Evolutionary conservation across 2,113 vertebrate genomes (phyloP), one percentile per base, ranked within the genome.

Genomic region (Pycnonotus jocosus): DNA sequence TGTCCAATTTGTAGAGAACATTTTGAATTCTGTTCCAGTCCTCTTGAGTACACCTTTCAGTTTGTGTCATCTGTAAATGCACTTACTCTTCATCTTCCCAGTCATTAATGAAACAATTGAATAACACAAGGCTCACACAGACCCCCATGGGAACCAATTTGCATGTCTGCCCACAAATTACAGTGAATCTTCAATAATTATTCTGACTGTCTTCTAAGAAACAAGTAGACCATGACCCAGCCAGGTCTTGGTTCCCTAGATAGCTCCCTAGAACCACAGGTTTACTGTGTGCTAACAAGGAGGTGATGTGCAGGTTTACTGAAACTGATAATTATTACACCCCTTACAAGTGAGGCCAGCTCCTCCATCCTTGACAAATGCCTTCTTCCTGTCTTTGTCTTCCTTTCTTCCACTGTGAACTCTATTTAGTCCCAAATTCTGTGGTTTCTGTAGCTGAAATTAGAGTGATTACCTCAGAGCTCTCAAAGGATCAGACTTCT

Each of bases 281-380:
- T n/a, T n/a, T n/a, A n/a, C n/a, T n/a, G n/a, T n/a, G n/a, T 56
- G 18, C 15, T 85, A 73, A 38, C 25, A 56, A n/a, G 54, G 35
- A 85, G n/a, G 7, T 33, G 23, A 65, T 5, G 7, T 13, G 9
- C 27, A 70, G 14, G 16, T 81, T 73, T 61, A 47, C 27, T 62
- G 73, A 76, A 76, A 45, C 33, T 31, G 38, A 3, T 12, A 7
- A 0, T 1, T 13, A 11, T 9, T 38, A 51, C 10, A 38, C 5
- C 9, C 19, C 21, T 35, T 53, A 48, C 17, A 11, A 70, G 58
- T 5, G 3, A 61, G 33, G 37, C 15, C 20, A 56, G 20, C 10
- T 60, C 10, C 21, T 15, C 2, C 4, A 10, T 17, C 11, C 44
- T 50, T 58, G 28, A 84, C 15, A 81, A 76, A 62, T 10, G 4